Evolutionary conservation across 30 jellyfish, hydroid and myxozoan species (phyloP).

Genomic region (Turritopsis rubra): DNA sequence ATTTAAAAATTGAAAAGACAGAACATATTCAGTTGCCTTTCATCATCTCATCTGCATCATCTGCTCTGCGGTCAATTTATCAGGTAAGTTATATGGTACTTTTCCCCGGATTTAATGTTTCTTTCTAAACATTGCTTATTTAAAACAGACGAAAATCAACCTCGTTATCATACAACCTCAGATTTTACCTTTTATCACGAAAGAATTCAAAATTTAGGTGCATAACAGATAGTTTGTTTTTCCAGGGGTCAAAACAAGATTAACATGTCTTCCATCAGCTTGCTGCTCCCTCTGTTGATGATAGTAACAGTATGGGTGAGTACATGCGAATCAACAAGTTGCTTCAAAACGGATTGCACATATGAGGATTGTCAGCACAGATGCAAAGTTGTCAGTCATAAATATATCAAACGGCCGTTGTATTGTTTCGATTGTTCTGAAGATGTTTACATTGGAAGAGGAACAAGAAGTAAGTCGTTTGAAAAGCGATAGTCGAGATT

Average conservation of each 20-base stretch:
- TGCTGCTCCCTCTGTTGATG: neutral
- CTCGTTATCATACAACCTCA: no score
- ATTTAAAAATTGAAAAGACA: neutral
- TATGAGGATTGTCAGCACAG: neutral
- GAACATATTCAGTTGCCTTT: no score
- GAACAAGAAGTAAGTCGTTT: neutral
- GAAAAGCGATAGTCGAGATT: neutral
- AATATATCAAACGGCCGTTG: no score
- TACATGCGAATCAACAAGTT: neutral
- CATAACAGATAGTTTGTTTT: neutral
- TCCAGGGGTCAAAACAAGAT: neutral
- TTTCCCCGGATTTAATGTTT: no score
- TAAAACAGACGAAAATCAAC: no score
- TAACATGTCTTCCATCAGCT: neutral
- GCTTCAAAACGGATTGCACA: neutral
- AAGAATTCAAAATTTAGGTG: no score
- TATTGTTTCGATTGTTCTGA: neutral
- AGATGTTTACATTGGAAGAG: neutral
- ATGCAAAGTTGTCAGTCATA: neutral
- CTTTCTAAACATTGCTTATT: no score
- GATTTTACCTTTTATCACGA: no score
- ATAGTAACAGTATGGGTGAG: neutral
- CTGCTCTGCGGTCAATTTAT: no score
- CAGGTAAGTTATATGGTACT: no score
- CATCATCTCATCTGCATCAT: no score